Percentiles rank a stretch among this genome's conserved stretches.
phyloP scores from a whole-genome alignment of 2,888 invertebrate genomes.

The Dryococelus australis region DNA sequence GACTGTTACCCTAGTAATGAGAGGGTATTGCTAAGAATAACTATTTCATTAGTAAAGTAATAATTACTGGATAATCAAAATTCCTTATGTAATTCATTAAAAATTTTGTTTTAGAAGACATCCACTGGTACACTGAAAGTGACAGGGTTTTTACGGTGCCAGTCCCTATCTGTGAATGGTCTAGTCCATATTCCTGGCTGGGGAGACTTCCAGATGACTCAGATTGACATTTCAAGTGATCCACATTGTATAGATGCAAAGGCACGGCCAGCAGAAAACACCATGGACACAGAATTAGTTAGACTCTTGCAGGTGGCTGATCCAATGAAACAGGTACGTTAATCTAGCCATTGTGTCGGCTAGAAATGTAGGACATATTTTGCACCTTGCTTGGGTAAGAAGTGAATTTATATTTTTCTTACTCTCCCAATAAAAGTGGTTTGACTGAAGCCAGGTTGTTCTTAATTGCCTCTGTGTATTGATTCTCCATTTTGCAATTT shows the following conservation, averaged over 20 bases:
- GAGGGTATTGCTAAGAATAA: no score
- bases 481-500: no score
- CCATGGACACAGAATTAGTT: constrained; percentile 59
- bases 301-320: constrained; percentile 68
- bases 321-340: constrained; percentile 66
- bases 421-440: no score
- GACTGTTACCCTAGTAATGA: no score
- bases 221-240: constrained; percentile 76
- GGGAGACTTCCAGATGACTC: constrained; percentile 91
- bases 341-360: constrained; percentile 27
- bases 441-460: no score
- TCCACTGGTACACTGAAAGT: constrained; percentile 76
- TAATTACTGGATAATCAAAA: no score
- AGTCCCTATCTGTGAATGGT: constrained; percentile 83
- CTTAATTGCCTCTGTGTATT: no score
- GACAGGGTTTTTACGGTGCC: constrained; percentile 87
- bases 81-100: no score
- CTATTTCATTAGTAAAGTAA: no score
- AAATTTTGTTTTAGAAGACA: constrained; percentile 22
- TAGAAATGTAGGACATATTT: no score
- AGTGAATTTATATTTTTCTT: no score
- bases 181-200: constrained; percentile 91
- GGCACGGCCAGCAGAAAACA: constrained; percentile 52
- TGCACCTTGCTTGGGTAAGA: no score
- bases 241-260: constrained; percentile 67